Percentiles rank a stretch among this genome's conserved stretches.
phyloP scores from a whole-genome alignment of 53 echinoderm and acorn worm species.

The Patiria pectinifera region DNA sequence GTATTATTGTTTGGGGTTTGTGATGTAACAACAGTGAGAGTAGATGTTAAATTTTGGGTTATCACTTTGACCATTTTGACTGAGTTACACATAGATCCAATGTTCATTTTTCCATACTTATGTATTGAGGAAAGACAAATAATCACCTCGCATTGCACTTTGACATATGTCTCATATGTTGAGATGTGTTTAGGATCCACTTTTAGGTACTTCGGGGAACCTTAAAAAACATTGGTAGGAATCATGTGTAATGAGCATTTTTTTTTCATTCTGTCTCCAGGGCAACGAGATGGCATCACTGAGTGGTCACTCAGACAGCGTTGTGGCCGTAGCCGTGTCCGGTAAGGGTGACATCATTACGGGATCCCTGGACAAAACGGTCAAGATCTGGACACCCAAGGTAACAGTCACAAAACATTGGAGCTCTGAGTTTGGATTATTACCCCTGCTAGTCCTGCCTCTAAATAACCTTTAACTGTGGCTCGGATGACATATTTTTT shows the following conservation, averaged over 20 bases:
- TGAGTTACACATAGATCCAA: too few relatives aligned
- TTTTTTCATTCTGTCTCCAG: constrained; percentile 25
- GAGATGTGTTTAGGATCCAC: too few relatives aligned
- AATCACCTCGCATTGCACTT: too few relatives aligned
- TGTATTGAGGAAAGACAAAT: too few relatives aligned
- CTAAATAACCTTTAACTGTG: neutral
- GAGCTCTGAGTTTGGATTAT: neutral
- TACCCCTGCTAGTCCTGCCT: neutral
- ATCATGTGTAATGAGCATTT: neutral
- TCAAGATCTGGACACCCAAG: constrained; percentile 90
- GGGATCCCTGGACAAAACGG: constrained; percentile 86
- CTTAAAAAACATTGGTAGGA: neutral
- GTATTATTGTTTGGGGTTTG: neutral
- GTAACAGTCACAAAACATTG: constrained; percentile 34
- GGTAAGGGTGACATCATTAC: constrained; percentile 82
- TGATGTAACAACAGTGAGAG: too few relatives aligned
- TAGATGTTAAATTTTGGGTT: too few relatives aligned
- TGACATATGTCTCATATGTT: too few relatives aligned
- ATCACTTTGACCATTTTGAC: too few relatives aligned
- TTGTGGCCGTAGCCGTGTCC: constrained; percentile 84
- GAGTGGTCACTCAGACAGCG: constrained; percentile 92
- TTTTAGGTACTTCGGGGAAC: too few relatives aligned
- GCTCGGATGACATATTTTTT: neutral
- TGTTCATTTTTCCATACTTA: too few relatives aligned
- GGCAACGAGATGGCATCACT: constrained; percentile 91